Base-by-base conservation (phyloP, 2,797 vertebrate species). In the Sorex maritimensis region DNA sequence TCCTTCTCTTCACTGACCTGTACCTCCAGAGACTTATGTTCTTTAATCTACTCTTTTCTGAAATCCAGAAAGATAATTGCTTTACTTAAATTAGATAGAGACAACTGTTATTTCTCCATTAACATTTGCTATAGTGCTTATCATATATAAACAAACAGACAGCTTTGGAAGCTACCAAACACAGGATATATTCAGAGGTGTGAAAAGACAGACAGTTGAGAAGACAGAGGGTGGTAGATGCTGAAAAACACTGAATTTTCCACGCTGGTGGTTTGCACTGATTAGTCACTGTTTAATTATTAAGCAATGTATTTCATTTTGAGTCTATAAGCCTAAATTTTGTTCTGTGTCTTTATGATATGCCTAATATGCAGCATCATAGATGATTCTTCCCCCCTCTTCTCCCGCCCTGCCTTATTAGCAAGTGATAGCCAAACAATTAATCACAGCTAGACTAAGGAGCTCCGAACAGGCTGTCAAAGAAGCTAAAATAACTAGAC, bases 351-450 rank as follows among this genome's bases (percentile, higher is more conserved):
- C 55, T 92, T 19, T 17, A 67, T 72, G 38, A 80, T 58, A 92
- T 24, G 24, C 41, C 30, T 85, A 82, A 91, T 87, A 85, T 90
- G 61, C n/a, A 87, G 41, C 28, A 92, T 24, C 17, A 55, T 7
- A 69, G 72, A 17, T 85, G 55, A 65, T 79, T 85, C 4, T 73
- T 69, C 15, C 24, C 2, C 17, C 58, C 19, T 15, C 21, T 2
- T 15, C 21, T 2, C 1, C 12, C 92, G 49, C 69, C 28, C 52
- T 88, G 41, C 38, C 67, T 74, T 95, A 95, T 96, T 96, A 95
- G 74, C 26, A 94, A 93, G 46, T 94, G 91, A 94, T 87, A 92
- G 86, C 41, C 89, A 94, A 96, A 96, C 83, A 97, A 94, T 94
- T 96, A 93, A 89, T 94, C 86, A 92, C 24, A 92, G 79, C 55